Evolutionary conservation across 2,888 invertebrate genomes (phyloP).

Genomic region (Chloromyia formosa): DNA sequence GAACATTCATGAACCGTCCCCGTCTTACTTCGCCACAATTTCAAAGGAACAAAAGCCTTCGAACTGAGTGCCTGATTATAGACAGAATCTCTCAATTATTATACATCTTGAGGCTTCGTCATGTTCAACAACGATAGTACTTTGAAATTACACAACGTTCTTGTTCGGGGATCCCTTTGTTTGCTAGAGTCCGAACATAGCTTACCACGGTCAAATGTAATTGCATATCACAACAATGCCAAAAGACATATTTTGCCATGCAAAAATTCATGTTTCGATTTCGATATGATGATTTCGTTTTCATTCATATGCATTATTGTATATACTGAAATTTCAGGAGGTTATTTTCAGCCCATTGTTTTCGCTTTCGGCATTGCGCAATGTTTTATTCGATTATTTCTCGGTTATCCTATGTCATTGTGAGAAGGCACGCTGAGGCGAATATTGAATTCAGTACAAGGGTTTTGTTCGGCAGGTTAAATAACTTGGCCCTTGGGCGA

Average conservation of each 20-base stretch:
- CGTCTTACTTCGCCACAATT: neutral
- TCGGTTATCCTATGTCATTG: neutral
- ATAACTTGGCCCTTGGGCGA: neutral
- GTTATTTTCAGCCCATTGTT: conserved; percentile 31
- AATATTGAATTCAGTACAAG: neutral
- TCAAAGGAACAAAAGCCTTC: conserved; percentile 1
- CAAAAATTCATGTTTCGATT: conserved; percentile 42
- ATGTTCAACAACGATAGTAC: conserved; percentile 26
- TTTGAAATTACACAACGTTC: neutral
- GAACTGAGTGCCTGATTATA: conserved; percentile 36
- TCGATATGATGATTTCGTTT: conserved; percentile 39
- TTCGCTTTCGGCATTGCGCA: conserved; percentile 35
- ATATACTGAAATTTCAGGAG: conserved; percentile 3
- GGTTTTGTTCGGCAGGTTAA: neutral
- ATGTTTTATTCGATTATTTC: conserved; percentile 20
- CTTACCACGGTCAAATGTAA: conserved; percentile 39
- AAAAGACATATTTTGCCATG: conserved; percentile 43
- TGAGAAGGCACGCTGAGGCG: neutral
- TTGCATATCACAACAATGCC: conserved; percentile 41
- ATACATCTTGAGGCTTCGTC: conserved; percentile 11
- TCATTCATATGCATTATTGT: conserved; percentile 34
- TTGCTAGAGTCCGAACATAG: conserved; percentile 14
- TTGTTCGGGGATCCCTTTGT: conserved; percentile 22
- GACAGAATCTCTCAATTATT: conserved; percentile 41
- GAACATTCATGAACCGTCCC: conserved; percentile 4